Conservation (phyloP, 1,140 invertebrate species). For the Tribolium madens region DNA sequence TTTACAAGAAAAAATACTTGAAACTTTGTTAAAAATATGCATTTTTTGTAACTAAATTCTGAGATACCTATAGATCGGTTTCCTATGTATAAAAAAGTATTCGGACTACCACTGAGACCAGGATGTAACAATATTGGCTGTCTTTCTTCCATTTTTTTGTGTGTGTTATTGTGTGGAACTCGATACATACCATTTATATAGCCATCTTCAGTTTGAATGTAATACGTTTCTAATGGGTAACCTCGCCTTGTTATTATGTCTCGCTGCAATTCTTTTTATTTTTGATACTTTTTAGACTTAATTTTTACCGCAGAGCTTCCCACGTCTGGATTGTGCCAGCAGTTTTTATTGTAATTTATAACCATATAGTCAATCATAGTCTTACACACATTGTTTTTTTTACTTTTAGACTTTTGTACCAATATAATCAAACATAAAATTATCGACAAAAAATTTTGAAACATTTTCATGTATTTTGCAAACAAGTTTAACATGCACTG, state of each 20-base stretch:
- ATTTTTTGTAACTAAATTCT: neutral
- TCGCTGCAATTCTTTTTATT: constrained; percentile 1
- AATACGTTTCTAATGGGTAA: neutral
- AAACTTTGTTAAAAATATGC: neutral
- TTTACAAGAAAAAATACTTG: constrained; percentile 27
- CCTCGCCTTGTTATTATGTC: constrained; percentile 11
- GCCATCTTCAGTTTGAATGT: constrained; percentile 20
- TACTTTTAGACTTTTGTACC: neutral
- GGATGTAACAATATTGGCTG: constrained; percentile 31
- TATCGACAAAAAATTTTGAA: no score
- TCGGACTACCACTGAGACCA: neutral
- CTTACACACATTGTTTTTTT: constrained; percentile 28
- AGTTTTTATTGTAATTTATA: constrained; percentile 4
- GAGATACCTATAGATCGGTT: constrained; percentile 15
- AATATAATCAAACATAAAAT: neutral
- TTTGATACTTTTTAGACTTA: neutral
- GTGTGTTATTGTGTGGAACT: constrained; percentile 30
- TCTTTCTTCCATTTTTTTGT: neutral
- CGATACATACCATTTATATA: constrained; percentile 14
- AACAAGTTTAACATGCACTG: neutral
- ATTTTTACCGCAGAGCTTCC: neutral
- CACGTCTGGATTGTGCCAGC: constrained; percentile 34
- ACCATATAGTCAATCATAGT: neutral
- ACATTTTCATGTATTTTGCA: neutral
- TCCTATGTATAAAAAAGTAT: constrained; percentile 1